Conservation (phyloP, 1,140 invertebrate genomes). For the Cotesia chilonis region DNA sequence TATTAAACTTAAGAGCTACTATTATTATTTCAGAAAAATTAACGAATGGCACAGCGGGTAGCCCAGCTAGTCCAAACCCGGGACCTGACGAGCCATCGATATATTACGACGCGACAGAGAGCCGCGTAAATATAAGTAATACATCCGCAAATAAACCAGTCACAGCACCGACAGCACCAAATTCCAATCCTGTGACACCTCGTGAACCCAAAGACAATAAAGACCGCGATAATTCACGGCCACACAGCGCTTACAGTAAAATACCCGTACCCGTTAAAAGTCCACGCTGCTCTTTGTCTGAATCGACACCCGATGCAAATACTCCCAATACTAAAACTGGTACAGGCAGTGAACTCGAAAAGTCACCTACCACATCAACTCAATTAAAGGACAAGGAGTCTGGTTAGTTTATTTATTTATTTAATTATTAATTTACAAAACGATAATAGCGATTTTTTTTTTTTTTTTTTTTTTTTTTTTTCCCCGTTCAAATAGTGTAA, state of each 20-base stretch:
- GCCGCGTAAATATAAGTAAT: conserved; percentile 51
- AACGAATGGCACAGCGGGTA: conserved; percentile 64
- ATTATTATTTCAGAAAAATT: conserved; percentile 54
- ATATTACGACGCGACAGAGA: conserved; percentile 73
- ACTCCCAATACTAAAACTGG: conserved; percentile 52
- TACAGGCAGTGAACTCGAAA: conserved; percentile 53
- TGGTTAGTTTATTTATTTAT: conserved; percentile 51
- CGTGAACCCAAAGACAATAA: conserved; percentile 58
- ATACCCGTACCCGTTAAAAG: conserved; percentile 65
- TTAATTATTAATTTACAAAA: conserved; percentile 32
- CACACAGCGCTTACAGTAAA: conserved; percentile 60
- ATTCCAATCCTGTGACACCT: conserved; percentile 46
- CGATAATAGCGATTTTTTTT: conserved; percentile 6
- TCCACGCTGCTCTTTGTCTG: conserved; percentile 62
- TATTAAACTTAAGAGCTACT: background rate
- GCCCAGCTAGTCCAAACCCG: conserved; percentile 66
- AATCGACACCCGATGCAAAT: conserved; percentile 60
- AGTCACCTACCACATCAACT: conserved; percentile 43
- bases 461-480: background rate
- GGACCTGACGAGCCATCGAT: conserved; percentile 70
- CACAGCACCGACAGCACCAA: conserved; percentile 38
- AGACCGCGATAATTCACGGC: conserved; percentile 53
- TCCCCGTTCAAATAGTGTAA: background rate
- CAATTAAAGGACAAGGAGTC: conserved; percentile 57
- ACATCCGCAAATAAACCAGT: conserved; percentile 44